Percentiles rank a stretch among this genome's conserved stretches.
These are phyloP conservation scores for Andinoacara biseriatus DNA, from an alignment of 2,113 vertebrate genomes.

Conservation along the genomic window DNA sequence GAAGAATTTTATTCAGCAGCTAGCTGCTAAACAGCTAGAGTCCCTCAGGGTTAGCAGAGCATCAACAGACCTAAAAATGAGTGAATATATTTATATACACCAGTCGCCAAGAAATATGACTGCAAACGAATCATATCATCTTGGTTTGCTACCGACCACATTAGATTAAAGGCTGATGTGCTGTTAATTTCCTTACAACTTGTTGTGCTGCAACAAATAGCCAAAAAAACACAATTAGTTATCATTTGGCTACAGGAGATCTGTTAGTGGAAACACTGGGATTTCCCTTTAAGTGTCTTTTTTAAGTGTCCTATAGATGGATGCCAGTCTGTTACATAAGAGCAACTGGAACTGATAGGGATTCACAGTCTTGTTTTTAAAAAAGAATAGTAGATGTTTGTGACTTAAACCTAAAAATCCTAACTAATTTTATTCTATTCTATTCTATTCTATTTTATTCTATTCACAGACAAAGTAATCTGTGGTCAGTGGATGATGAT, in stretches of 20 bases:
- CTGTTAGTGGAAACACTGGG: background rate
- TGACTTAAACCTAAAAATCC: background rate
- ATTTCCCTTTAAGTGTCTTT: background rate
- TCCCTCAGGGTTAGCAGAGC: background rate
- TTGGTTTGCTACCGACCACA: background rate
- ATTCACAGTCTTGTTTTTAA: background rate
- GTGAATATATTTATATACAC: background rate
- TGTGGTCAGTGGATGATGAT: constrained; percentile 43
- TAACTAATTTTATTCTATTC: background rate
- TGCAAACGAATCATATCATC: background rate
- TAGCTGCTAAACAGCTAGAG: constrained; percentile 6
- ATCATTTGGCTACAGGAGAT: background rate
- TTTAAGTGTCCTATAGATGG: background rate
- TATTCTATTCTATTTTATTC: background rate
- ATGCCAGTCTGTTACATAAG: background rate
- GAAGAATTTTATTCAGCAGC: background rate
- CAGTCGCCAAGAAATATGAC: constrained; percentile 3
- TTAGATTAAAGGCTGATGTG: background rate
- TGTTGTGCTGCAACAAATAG: background rate
- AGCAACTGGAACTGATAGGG: background rate
- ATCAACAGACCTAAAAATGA: constrained; percentile 6
- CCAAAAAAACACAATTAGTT: background rate
- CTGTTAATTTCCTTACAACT: background rate
- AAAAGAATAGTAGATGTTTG: background rate
- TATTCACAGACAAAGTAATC: constrained; percentile 33